Evolutionary conservation across 1,140 invertebrate genomes (phyloP).

Genomic region (Coenobita brevimanus): DNA sequence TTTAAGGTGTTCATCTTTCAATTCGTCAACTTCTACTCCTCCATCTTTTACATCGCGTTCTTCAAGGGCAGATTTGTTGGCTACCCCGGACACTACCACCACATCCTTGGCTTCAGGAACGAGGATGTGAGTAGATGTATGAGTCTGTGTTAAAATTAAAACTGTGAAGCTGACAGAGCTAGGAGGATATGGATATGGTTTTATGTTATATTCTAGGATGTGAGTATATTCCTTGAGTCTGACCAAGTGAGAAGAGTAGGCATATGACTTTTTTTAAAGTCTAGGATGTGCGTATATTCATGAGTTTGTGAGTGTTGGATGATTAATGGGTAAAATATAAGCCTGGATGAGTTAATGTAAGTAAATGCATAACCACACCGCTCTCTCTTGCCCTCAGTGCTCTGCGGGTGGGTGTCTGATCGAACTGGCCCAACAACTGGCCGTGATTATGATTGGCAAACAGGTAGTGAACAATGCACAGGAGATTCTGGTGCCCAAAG

Average conservation of each 20-base stretch:
- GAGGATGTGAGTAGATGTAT: slow-evolving; percentile 82
- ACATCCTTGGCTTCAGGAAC: slow-evolving; percentile 81
- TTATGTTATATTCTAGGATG: too few species aligned
- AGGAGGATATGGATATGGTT: too few species aligned
- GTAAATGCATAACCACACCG: too few species aligned
- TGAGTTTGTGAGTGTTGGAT: too few species aligned
- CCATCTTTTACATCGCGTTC: slow-evolving; percentile 90
- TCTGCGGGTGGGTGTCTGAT: slow-evolving; percentile 87
- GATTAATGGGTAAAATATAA: too few species aligned
- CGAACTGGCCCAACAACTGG: slow-evolving; percentile 87
- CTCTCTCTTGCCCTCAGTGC: slow-evolving; percentile 76
- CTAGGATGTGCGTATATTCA: too few species aligned
- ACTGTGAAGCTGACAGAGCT: too few species aligned
- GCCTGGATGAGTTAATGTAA: too few species aligned
- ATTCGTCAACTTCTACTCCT: slow-evolving; percentile 91
- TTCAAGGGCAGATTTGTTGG: slow-evolving; percentile 88
- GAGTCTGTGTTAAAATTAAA: too few species aligned
- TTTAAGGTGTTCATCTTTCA: slow-evolving; percentile 92
- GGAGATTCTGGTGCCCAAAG: slow-evolving; percentile 83
- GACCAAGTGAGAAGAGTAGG: too few species aligned
- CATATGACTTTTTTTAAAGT: too few species aligned
- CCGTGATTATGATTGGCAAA: slow-evolving; percentile 89
- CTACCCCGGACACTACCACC: slow-evolving; percentile 84
- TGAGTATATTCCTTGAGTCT: too few species aligned
- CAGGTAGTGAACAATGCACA: slow-evolving; percentile 87